phyloP scores from a whole-genome alignment of 2,113 vertebrate species.

The Crotophaga sulcirostris region DNA sequence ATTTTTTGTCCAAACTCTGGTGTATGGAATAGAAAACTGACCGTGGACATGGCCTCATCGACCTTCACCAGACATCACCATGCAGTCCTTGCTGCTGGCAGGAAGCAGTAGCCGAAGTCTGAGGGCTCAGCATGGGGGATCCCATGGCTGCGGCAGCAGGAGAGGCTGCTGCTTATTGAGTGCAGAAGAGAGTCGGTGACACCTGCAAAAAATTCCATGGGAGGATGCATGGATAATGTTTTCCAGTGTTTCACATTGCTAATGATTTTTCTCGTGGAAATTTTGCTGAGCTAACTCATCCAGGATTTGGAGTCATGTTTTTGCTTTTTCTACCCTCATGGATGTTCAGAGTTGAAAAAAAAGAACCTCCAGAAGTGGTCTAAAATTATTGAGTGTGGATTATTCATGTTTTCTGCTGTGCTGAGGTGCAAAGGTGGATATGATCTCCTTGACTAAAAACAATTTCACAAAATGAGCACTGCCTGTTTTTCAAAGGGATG shows the following conservation, averaged over 20 bases:
- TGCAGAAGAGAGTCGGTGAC: neutral
- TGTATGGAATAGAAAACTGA: neutral
- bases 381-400: neutral
- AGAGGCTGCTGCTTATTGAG: neutral
- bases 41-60: neutral
- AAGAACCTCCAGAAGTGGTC: neutral
- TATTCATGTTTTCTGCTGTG: neutral
- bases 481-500: neutral
- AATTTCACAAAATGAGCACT: neutral
- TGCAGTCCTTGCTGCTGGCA: rapidly evolving
- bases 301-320: neutral
- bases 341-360: neutral
- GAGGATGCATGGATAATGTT: neutral
- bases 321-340: neutral
- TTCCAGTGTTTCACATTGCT: neutral
- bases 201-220: neutral
- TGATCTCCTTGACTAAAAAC: neutral
- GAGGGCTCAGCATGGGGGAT: rapidly evolving
- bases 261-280: neutral
- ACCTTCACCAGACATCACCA: neutral
- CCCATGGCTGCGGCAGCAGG: neutral
- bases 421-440: neutral
- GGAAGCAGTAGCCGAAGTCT: neutral
- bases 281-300: neutral
- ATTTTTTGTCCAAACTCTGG: neutral